These are phyloP conservation scores for Bombycilla garrulus DNA, from an alignment of 2,113 vertebrate species.

Conservation along the genomic window DNA sequence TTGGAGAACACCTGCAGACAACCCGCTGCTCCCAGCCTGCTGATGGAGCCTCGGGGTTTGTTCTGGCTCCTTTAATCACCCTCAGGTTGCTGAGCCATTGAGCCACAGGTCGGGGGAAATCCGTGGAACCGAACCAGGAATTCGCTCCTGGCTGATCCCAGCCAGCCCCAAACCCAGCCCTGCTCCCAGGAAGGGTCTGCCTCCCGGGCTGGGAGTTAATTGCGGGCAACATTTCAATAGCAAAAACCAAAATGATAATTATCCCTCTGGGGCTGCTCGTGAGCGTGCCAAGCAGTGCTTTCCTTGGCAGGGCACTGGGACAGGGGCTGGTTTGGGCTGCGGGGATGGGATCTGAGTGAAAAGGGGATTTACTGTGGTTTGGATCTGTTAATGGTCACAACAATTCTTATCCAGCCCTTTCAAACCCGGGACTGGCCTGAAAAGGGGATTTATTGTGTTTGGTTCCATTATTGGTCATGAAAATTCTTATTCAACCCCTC, in stretches of 20 bases:
- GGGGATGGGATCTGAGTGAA: neutral
- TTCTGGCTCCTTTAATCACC: neutral
- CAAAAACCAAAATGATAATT: neutral
- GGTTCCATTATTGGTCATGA: rapidly evolving
- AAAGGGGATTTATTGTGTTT: rapidly evolving
- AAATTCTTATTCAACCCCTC: neutral
- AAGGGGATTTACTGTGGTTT: rapidly evolving
- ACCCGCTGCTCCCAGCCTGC: neutral
- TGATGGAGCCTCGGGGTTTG: neutral
- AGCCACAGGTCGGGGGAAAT: neutral
- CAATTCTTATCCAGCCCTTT: neutral
- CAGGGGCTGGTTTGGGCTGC: neutral
- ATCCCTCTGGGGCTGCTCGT: neutral
- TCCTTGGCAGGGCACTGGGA: rapidly evolving
- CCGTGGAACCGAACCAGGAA: rapidly evolving
- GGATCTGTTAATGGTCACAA: rapidly evolving
- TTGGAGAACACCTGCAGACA: neutral
- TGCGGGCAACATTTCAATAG: neutral
- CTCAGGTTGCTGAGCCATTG: neutral
- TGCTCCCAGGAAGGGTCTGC: neutral
- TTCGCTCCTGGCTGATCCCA: neutral
- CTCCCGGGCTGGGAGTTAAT: neutral
- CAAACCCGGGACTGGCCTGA: too few species aligned
- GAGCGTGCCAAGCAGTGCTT: rapidly evolving
- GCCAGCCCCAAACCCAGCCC: neutral